Percentiles rank a stretch among this genome's conserved stretches.
These are phyloP conservation scores for Spialia ferax DNA, from an alignment of 2,888 invertebrate species.

Conservation along the genomic window DNA sequence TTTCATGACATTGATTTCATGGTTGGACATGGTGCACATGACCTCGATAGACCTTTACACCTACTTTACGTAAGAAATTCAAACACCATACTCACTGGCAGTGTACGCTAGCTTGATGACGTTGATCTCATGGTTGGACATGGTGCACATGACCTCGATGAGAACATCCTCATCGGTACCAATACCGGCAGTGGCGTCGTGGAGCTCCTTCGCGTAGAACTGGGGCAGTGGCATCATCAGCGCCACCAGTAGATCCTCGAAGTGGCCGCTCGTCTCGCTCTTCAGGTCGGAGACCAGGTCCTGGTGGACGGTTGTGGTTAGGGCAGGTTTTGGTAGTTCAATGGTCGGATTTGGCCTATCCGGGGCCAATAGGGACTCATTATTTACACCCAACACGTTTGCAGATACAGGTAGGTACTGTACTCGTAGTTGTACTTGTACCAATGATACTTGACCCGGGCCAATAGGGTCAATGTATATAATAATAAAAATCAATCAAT, in stretches of 20 bases:
- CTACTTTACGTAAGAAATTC: no score
- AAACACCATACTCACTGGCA: conserved; percentile 86
- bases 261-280: conserved; percentile 95
- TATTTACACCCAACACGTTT: no score
- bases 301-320: conserved; percentile 57
- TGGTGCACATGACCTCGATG: conserved; percentile 95
- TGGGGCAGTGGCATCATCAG: conserved; percentile 95
- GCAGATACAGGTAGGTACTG: no score
- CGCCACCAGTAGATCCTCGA: conserved; percentile 93
- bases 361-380: no score
- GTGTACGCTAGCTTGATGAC: conserved; percentile 93
- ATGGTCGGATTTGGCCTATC: no score
- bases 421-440: no score
- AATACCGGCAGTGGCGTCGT: conserved; percentile 93
- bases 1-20: conserved; percentile 93
- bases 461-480: no score
- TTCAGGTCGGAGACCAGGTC: conserved; percentile 94
- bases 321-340: no score
- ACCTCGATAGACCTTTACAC: no score
- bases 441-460: no score
- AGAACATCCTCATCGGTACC: conserved; percentile 95
- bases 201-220: conserved; percentile 94
- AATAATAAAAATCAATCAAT: no score
- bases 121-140: conserved; percentile 94
- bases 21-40: conserved; percentile 94